Conservation (phyloP, 53 echinoderm and acorn worm genomes). For the Glandiceps talaboti region DNA sequence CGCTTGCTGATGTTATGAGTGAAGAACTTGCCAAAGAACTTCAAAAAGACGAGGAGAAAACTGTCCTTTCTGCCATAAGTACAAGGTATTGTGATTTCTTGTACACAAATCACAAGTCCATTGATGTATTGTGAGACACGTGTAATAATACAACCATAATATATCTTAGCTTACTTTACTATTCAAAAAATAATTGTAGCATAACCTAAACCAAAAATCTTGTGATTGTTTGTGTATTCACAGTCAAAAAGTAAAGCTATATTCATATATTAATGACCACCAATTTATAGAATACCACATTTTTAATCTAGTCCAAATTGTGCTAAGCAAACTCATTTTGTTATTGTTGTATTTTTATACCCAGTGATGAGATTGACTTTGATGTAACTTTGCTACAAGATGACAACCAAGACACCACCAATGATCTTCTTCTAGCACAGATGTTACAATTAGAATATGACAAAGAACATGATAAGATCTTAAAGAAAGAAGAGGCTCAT, state of each 20-base stretch:
- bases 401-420: conserved; percentile 27
- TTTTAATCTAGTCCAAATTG: no score
- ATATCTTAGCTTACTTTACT: no score
- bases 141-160: no score
- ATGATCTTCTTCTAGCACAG: conserved; percentile 83
- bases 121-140: no score
- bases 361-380: conserved; percentile 11
- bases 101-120: no score
- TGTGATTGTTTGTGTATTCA: no score
- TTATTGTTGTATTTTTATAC: conserved; percentile 1
- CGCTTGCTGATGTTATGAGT: conserved; percentile 80
- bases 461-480: conserved; percentile 66
- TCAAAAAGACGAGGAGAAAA: conserved; percentile 52
- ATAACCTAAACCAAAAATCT: no score
- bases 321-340: no score
- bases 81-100: neutral
- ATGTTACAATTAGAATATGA: conserved; percentile 94
- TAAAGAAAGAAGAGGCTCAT: conserved; percentile 63
- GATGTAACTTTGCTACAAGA: conserved; percentile 12
- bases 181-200: no score
- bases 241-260: no score
- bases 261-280: no score
- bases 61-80: neutral
- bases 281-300: no score
- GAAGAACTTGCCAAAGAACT: conserved; percentile 80